A percentile compares a stretch with the other conserved stretches of the same genome.
These are phyloP conservation scores for Metacarcinus magister DNA, from an alignment of 2,888 invertebrate species.

Conservation along the genomic window DNA sequence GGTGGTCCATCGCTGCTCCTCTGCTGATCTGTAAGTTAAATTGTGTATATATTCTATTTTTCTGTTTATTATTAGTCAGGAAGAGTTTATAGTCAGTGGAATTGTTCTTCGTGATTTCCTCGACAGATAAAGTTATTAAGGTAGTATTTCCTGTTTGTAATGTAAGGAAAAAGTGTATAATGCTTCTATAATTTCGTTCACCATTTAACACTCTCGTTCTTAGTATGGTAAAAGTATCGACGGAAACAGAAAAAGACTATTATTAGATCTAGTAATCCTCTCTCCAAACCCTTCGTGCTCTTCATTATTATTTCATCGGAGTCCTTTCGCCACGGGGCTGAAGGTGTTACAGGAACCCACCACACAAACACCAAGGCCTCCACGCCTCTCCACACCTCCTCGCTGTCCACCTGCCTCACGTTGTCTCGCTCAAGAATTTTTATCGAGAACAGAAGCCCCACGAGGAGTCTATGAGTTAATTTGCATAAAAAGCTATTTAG, in stretches of 20 bases:
- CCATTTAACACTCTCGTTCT: no score
- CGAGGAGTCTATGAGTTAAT: conserved; percentile 36
- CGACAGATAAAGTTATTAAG: not conserved
- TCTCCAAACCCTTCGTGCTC: not conserved
- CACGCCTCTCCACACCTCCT: not conserved
- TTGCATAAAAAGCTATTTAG: conserved; percentile 60
- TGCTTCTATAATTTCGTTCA: no score
- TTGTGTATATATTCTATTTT: not conserved
- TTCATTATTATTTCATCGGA: not conserved
- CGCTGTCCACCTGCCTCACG: conserved; percentile 22
- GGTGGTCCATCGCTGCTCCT: not conserved
- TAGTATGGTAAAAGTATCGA: no score
- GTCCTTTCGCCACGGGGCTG: not conserved
- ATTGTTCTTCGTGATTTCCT: not conserved
- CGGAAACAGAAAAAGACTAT: no score
- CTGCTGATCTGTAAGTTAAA: not conserved
- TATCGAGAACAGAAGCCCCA: conserved; percentile 16
- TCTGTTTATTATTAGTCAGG: no score
- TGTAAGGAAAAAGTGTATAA: no score
- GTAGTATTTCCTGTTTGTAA: no score
- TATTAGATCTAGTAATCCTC: not conserved
- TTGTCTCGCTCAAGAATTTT: conserved; percentile 4
- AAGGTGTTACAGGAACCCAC: not conserved
- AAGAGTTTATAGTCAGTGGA: not conserved
- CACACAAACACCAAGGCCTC: not conserved